Evolutionary conservation across 2,888 invertebrate genomes (phyloP).

Genomic region (Melolontha melolontha): DNA sequence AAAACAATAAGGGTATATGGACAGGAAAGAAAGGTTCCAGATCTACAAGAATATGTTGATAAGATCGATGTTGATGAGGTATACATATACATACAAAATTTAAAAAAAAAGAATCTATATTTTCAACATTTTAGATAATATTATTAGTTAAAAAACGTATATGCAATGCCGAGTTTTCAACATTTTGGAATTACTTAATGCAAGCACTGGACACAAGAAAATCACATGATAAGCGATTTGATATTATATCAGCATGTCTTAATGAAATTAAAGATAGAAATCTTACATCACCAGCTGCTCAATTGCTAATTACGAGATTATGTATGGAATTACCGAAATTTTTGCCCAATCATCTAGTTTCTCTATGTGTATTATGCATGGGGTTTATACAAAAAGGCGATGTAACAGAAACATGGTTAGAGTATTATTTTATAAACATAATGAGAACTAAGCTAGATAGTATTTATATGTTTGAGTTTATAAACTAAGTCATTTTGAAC

Average conservation of each 20-base stretch:
- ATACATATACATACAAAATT: not conserved
- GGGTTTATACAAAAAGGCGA: slow-evolving; percentile 68
- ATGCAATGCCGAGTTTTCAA: slow-evolving; percentile 52
- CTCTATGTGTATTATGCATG: slow-evolving; percentile 70
- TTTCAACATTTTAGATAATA: slow-evolving; percentile 20
- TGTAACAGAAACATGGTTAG: slow-evolving; percentile 66
- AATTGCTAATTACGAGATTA: slow-evolving; percentile 68
- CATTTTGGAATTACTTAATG: slow-evolving; percentile 59
- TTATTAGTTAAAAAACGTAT: slow-evolving; percentile 21
- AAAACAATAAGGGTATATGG: slow-evolving; percentile 4
- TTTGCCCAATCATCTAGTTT: slow-evolving; percentile 67
- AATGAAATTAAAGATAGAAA: slow-evolving; percentile 56
- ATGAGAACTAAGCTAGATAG: not conserved
- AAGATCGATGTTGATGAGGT: slow-evolving; percentile 21
- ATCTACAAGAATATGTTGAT: slow-evolving; percentile 16
- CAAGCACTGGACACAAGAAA: slow-evolving; percentile 55
- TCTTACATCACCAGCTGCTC: slow-evolving; percentile 60
- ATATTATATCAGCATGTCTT: slow-evolving; percentile 54
- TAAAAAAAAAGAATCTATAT: not conserved
- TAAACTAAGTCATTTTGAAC: too few species aligned
- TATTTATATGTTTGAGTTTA: too few species aligned
- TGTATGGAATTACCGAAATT: slow-evolving; percentile 67
- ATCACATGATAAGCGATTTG: slow-evolving; percentile 57
- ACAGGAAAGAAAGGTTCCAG: slow-evolving; percentile 19
- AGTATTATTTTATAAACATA: slow-evolving; percentile 24